phyloP scores from a whole-genome alignment of 2,888 invertebrate genomes.

The Yponomeuta plumbellus region DNA sequence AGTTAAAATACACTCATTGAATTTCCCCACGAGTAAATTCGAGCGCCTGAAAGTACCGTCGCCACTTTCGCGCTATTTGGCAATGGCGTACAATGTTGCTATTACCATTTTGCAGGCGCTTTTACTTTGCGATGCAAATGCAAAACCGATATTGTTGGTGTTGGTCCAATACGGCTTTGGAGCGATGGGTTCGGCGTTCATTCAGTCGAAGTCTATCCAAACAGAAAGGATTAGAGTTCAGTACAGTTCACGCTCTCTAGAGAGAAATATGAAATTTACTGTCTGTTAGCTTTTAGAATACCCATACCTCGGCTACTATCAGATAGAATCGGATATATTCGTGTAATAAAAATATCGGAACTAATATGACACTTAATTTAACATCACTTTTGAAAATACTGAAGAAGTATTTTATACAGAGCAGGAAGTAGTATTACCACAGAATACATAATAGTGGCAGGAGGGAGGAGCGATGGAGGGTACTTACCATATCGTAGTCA shows the following conservation, averaged over 20 bases:
- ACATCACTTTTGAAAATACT: too few relatives aligned
- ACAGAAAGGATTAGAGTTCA: neutral
- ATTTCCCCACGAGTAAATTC: neutral
- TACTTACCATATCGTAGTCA: conserved; percentile 66
- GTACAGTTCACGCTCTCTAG: too few relatives aligned
- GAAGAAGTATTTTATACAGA: too few relatives aligned
- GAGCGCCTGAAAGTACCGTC: neutral
- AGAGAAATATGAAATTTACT: neutral
- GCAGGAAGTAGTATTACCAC: too few relatives aligned
- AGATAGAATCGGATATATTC: too few relatives aligned
- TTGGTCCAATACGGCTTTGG: neutral
- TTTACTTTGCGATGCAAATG: neutral
- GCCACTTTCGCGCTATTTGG: neutral
- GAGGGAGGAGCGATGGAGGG: neutral
- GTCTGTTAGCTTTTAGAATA: too few relatives aligned
- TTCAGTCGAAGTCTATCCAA: neutral
- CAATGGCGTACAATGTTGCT: neutral
- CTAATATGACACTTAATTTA: too few relatives aligned
- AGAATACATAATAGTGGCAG: too few relatives aligned
- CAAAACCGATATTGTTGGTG: neutral
- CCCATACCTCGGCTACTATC: too few relatives aligned
- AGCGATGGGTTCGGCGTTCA: neutral
- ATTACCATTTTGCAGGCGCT: neutral
- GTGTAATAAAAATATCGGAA: too few relatives aligned
- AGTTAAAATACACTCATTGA: neutral